These are phyloP conservation scores for Cactoblastis cactorum DNA, from an alignment of 2,888 invertebrate species.

Conservation along the genomic window DNA sequence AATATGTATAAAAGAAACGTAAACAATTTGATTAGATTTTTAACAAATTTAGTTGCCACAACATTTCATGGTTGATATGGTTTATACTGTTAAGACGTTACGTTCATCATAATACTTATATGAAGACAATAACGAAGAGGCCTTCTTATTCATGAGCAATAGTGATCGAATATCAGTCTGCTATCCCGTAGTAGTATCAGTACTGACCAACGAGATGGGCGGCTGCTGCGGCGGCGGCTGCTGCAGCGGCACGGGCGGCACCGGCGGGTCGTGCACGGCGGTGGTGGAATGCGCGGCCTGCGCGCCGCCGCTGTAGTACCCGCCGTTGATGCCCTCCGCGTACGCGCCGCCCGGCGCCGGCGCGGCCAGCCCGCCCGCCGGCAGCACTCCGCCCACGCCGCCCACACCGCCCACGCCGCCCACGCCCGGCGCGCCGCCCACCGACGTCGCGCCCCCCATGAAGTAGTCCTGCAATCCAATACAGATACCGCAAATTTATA, in stretches of 20 bases:
- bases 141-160: no score
- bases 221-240: constrained; percentile 54
- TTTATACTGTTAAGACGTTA: no score
- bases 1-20: no score
- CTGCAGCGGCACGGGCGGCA: constrained; percentile 53
- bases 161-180: no score
- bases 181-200: constrained; percentile 25
- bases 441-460: constrained; percentile 80
- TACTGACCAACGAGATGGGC: constrained; percentile 49
- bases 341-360: constrained; percentile 34
- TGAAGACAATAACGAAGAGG: no score
- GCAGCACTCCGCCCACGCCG: constrained; percentile 85
- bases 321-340: constrained; percentile 82
- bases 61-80: no score
- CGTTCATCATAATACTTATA: no score
- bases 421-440: constrained; percentile 57
- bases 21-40: no score
- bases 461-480: constrained; percentile 81
- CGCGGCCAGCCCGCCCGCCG: constrained; percentile 79
- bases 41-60: no score
- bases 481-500: background rate
- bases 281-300: constrained; percentile 95
- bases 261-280: constrained; percentile 66
- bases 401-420: constrained; percentile 83
- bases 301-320: constrained; percentile 85